These are phyloP conservation scores for Brachyopa scutellaris DNA, from an alignment of 2,888 invertebrate genomes.

Conservation along the genomic window DNA sequence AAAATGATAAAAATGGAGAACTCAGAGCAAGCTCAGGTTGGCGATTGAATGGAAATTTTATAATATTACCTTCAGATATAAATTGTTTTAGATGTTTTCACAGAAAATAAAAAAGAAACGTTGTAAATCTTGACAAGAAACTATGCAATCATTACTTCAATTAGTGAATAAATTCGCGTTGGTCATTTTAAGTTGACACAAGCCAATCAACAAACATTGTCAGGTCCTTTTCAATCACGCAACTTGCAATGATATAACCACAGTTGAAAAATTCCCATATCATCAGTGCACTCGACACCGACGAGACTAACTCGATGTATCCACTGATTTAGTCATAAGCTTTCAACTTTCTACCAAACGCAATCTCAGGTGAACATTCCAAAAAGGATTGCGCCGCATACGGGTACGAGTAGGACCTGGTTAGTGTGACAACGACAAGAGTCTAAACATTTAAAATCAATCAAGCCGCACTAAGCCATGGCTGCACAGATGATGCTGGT, in stretches of 20 bases:
- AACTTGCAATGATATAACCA: constrained; percentile 22
- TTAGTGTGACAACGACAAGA: constrained; percentile 56
- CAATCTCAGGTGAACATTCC: constrained; percentile 15
- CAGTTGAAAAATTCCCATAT: background rate
- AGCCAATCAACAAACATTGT: constrained; percentile 29
- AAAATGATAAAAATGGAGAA: too few species aligned
- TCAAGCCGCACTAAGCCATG: constrained; percentile 36
- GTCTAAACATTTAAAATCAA: constrained; percentile 60
- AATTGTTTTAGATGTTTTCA: too few species aligned
- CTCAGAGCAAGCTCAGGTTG: too few species aligned
- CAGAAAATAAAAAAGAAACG: too few species aligned
- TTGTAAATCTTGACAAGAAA: too few species aligned
- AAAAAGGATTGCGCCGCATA: constrained; percentile 15
- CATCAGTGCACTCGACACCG: background rate
- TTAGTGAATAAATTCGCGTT: constrained; percentile 6
- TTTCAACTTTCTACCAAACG: constrained; percentile 14
- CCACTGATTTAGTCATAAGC: constrained; percentile 16
- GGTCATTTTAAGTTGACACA: constrained; percentile 18
- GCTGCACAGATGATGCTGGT: constrained; percentile 44
- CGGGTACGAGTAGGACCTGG: background rate
- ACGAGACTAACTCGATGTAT: constrained; percentile 37
- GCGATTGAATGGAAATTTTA: too few species aligned
- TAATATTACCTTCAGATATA: too few species aligned
- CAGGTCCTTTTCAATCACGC: background rate
- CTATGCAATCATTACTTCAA: too few species aligned